Percentiles rank a stretch among this genome's conserved stretches.
These are phyloP conservation scores for Myotis yumanensis DNA, from an alignment of 2,113 vertebrate genomes.

Conservation along the genomic window DNA sequence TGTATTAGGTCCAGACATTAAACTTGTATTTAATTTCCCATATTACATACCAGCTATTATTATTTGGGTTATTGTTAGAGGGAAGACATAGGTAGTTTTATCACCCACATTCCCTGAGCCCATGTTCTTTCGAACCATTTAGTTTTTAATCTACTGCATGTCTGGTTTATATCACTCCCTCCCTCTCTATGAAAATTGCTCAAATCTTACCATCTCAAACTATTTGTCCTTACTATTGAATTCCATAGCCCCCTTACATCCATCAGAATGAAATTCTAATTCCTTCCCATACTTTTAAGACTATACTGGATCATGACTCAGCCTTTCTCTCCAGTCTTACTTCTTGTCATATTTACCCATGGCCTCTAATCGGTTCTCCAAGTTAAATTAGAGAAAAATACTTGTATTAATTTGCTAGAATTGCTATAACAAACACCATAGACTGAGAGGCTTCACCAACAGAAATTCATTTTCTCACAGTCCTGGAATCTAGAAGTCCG, in stretches of 20 bases:
- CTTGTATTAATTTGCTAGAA: neutral
- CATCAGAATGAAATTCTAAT: slow-evolving; percentile 22
- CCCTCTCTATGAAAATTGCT: neutral
- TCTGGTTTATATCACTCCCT: neutral
- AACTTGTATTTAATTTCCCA: neutral
- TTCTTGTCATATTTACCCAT: neutral
- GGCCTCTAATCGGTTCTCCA: neutral
- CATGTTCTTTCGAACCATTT: neutral
- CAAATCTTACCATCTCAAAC: neutral
- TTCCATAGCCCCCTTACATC: neutral
- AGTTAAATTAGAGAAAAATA: neutral
- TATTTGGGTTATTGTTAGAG: neutral
- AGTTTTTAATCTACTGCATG: neutral
- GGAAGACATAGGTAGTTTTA: neutral
- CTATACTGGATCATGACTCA: neutral
- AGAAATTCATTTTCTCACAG: neutral
- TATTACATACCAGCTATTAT: neutral
- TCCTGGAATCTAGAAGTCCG: neutral
- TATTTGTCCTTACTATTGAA: neutral
- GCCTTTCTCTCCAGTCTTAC: neutral
- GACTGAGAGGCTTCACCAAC: neutral
- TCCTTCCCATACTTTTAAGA: neutral
- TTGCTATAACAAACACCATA: neutral
- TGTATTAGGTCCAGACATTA: neutral
- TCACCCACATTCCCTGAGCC: neutral